A percentile compares a stretch with the other conserved stretches of the same genome.
phyloP scores from a whole-genome alignment of 1,140 invertebrate species.

The Camponotus vicinus region DNA sequence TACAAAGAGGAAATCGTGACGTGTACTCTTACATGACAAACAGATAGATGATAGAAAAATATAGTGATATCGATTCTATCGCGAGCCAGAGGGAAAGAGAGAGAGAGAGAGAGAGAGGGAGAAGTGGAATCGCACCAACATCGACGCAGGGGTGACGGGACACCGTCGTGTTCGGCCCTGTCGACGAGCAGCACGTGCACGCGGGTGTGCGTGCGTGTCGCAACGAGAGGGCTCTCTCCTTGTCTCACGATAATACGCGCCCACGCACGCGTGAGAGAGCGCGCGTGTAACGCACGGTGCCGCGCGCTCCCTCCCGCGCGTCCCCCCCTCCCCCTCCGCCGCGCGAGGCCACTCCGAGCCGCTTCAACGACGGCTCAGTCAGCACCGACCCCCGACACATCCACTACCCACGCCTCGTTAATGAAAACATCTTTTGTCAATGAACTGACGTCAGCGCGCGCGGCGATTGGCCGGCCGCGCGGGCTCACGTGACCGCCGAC shows the following conservation, averaged over 20 bases:
- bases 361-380: constrained; percentile 67
- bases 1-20: constrained; percentile 3
- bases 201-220: constrained; percentile 69
- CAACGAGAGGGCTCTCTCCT: constrained; percentile 41
- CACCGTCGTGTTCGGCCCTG: constrained; percentile 53
- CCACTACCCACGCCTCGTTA: constrained; percentile 82
- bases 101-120: constrained; percentile 6
- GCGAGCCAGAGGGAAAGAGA: not conserved
- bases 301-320: not conserved
- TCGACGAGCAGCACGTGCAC: constrained; percentile 64
- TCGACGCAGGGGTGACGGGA: constrained; percentile 16
- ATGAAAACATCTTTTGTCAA: constrained; percentile 86
- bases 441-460: constrained; percentile 86
- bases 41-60: constrained; percentile 19
- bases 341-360: constrained; percentile 11
- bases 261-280: constrained; percentile 75
- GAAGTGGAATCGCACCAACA: not conserved
- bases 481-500: constrained; percentile 82
- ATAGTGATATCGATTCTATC: constrained; percentile 33
- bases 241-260: constrained; percentile 69
- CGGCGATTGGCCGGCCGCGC: constrained; percentile 77
- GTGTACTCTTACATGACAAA: constrained; percentile 1
- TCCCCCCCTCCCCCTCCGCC: constrained; percentile 10
- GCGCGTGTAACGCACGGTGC: constrained; percentile 62
- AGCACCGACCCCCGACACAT: constrained; percentile 73